phyloP scores from a whole-genome alignment of 2,888 invertebrate species.

The Amorpha juglandis region DNA sequence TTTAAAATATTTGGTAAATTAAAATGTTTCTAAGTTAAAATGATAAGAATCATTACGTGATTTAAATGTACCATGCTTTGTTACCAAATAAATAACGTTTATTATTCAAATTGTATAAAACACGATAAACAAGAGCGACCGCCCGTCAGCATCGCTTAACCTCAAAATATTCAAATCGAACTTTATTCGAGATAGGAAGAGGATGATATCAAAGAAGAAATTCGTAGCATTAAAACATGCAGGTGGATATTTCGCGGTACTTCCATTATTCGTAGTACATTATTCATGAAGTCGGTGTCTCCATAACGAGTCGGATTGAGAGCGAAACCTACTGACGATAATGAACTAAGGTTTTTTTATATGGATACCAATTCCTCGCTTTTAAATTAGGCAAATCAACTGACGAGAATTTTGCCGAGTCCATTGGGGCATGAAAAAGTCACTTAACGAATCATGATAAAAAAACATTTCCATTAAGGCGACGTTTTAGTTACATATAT shows the following conservation, averaged over 20 bases:
- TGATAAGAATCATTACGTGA: too few species aligned
- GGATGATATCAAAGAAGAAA: slow-evolving; percentile 49
- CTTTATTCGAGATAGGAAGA: slow-evolving; percentile 55
- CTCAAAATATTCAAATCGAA: slow-evolving; percentile 40
- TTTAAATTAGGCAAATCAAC: slow-evolving; percentile 49
- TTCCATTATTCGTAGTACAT: slow-evolving; percentile 76
- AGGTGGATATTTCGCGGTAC: slow-evolving; percentile 70
- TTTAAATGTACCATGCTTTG: background rate
- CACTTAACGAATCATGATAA: slow-evolving; percentile 12
- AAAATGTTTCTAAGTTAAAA: too few species aligned
- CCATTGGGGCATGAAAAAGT: slow-evolving; percentile 6
- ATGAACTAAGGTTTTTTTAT: slow-evolving; percentile 74
- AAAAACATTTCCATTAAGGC: slow-evolving; percentile 14
- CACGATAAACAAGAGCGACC: slow-evolving; percentile 7
- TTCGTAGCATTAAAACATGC: slow-evolving; percentile 73
- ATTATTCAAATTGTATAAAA: slow-evolving; percentile 3
- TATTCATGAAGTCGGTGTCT: slow-evolving; percentile 77
- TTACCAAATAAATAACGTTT: background rate
- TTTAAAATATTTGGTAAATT: too few species aligned
- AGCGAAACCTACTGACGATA: slow-evolving; percentile 71
- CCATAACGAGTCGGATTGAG: slow-evolving; percentile 75
- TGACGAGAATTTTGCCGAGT: slow-evolving; percentile 27
- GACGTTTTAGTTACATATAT: slow-evolving; percentile 5
- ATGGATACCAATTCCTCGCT: slow-evolving; percentile 59
- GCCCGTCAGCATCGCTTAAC: slow-evolving; percentile 7